Evolutionary conservation across 2,797 vertebrate genomes (phyloP).

Genomic region (Discoglossus pictus): DNA sequence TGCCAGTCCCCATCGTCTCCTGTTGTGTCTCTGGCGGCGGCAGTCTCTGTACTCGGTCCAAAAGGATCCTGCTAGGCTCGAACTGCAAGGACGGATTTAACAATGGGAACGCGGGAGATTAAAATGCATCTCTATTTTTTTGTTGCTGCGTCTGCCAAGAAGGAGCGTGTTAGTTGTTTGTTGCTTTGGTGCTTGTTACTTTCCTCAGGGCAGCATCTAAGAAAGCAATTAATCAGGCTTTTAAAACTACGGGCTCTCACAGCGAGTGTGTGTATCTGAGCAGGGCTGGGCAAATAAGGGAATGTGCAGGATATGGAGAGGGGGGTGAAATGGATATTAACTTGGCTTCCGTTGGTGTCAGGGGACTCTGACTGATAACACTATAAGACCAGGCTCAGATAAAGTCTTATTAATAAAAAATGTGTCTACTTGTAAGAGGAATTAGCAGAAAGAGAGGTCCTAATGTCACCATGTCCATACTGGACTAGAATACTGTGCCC

Average conservation of each 20-base stretch:
- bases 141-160: conserved; percentile 29
- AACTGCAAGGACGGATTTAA: conserved; percentile 9
- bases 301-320: no score
- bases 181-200: conserved; percentile 24
- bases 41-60: conserved; percentile 42
- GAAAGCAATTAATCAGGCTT: conserved; percentile 32
- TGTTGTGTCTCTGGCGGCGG: conserved; percentile 33
- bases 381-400: no score
- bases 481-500: no score
- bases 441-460: no score
- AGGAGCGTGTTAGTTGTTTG: conserved; percentile 38
- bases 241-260: background rate
- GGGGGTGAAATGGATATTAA: no score
- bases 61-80: conserved; percentile 51
- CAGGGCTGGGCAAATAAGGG: no score
- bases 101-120: fast-evolving
- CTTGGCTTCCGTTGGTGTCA: no score
- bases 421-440: no score
- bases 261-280: conserved; percentile 45
- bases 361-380: no score
- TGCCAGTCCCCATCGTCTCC: conserved; percentile 59
- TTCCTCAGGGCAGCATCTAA: background rate
- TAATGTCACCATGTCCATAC: no score
- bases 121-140: conserved; percentile 39
- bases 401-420: no score